These are phyloP conservation scores for Sussaba pulchella DNA, from an alignment of 2,888 invertebrate species.

Conservation along the genomic window DNA sequence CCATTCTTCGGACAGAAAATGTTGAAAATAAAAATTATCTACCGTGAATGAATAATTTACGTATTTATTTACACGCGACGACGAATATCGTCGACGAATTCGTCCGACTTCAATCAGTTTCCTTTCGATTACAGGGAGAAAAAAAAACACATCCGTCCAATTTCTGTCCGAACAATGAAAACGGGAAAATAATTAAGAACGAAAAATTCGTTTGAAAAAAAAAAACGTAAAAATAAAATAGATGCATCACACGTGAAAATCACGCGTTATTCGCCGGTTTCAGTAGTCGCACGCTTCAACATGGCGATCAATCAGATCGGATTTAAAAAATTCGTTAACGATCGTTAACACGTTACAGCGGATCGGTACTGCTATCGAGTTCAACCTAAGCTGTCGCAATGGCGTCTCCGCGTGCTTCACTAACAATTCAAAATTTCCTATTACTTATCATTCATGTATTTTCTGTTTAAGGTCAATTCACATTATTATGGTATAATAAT, in stretches of 20 bases:
- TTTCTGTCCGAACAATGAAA: constrained; percentile 28
- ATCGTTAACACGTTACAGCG: constrained; percentile 25
- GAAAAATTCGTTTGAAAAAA: too few species aligned
- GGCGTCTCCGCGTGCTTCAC: constrained; percentile 77
- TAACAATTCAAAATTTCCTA: constrained; percentile 84
- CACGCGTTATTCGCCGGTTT: constrained; percentile 6
- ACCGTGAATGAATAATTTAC: constrained; percentile 73
- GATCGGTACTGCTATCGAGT: constrained; percentile 69
- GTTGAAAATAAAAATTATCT: constrained; percentile 55
- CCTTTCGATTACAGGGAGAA: constrained; percentile 17
- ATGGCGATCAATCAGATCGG: constrained; percentile 37
- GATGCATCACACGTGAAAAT: neutral
- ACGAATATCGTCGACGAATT: constrained; percentile 54
- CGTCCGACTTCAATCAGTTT: constrained; percentile 56
- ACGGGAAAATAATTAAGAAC: too few species aligned
- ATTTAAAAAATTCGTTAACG: constrained; percentile 34
- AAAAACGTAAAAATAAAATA: neutral
- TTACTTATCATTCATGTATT: constrained; percentile 81
- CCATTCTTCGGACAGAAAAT: constrained; percentile 15
- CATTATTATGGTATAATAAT: constrained; percentile 84
- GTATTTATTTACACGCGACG: constrained; percentile 76
- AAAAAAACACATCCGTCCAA: constrained; percentile 47
- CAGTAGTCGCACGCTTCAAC: constrained; percentile 54
- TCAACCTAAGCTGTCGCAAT: constrained; percentile 71
- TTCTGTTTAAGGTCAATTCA: constrained; percentile 82